Evolutionary conservation across 2,888 invertebrate species (phyloP).

Genomic region (Drosophila sordidula): DNA sequence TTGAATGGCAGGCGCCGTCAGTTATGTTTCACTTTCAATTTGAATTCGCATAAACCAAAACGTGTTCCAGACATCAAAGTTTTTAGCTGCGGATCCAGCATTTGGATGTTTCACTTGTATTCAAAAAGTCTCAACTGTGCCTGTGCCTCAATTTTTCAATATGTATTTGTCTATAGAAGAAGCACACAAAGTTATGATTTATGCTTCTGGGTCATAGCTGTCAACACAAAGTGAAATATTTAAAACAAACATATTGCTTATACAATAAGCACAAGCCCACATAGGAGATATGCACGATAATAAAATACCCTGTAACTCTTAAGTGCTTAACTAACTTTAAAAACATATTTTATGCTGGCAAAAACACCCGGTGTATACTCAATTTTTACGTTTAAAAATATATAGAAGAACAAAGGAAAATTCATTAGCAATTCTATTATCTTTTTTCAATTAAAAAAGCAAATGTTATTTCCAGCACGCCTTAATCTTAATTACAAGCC

Average conservation of each 20-base stretch:
- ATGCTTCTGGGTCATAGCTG: slow-evolving; percentile 83
- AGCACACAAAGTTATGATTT: slow-evolving; percentile 77
- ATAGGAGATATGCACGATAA: background rate
- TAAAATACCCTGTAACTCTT: slow-evolving; percentile 16
- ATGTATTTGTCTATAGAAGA: slow-evolving; percentile 54
- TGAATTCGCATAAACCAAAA: slow-evolving; percentile 31
- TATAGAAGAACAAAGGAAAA: slow-evolving; percentile 10
- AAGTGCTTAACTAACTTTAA: background rate
- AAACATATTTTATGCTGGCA: background rate
- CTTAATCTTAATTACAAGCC: slow-evolving; percentile 27
- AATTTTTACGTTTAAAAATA: slow-evolving; percentile 1
- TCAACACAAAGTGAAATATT: slow-evolving; percentile 73
- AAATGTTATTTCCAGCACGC: slow-evolving; percentile 9
- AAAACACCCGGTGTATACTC: slow-evolving; percentile 28
- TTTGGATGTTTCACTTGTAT: slow-evolving; percentile 20
- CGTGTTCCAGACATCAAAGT: slow-evolving; percentile 33
- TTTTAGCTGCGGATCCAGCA: slow-evolving; percentile 19
- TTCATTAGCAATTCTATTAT: slow-evolving; percentile 13
- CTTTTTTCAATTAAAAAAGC: slow-evolving; percentile 3
- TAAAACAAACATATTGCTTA: slow-evolving; percentile 70
- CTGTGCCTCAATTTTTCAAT: slow-evolving; percentile 50
- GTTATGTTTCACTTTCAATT: slow-evolving; percentile 22
- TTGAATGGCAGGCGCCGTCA: background rate
- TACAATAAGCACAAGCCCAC: slow-evolving; percentile 1
- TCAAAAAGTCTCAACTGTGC: slow-evolving; percentile 27